phyloP scores from a whole-genome alignment of 2,888 invertebrate species.

The Lampropteryx suffumata region DNA sequence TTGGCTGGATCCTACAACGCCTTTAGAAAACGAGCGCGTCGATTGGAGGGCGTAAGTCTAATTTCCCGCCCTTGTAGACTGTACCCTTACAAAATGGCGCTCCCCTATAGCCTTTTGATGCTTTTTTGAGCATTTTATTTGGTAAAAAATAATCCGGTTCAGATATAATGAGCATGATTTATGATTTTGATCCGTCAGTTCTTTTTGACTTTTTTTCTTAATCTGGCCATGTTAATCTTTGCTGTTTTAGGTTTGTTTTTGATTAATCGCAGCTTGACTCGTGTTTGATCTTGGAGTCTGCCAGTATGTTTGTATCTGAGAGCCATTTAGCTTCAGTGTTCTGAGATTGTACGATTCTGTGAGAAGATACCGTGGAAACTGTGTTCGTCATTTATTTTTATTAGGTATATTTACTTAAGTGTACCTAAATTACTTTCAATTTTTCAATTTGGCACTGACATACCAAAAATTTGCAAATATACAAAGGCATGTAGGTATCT shows the following conservation, averaged over 20 bases:
- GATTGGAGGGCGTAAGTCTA: conserved; percentile 61
- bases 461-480: too few relatives aligned
- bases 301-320: conserved; percentile 14
- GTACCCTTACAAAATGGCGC: conserved; percentile 79
- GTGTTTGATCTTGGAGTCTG: conserved; percentile 47
- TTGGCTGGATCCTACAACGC: conserved; percentile 68
- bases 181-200: conserved; percentile 76
- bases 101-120: conserved; percentile 79
- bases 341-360: conserved; percentile 25
- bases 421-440: too few relatives aligned
- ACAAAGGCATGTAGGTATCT: too few relatives aligned
- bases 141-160: conserved; percentile 82
- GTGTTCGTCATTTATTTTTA: conserved; percentile 5
- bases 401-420: too few relatives aligned
- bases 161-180: conserved; percentile 83
- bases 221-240: conserved; percentile 77
- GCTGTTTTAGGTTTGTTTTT: conserved; percentile 69
- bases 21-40: conserved; percentile 50
- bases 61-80: conserved; percentile 73
- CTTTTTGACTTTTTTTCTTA: conserved; percentile 64
- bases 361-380: conserved; percentile 12
- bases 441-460: too few relatives aligned
- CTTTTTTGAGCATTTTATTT: conserved; percentile 80
- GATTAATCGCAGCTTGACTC: conserved; percentile 63
- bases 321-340: conserved; percentile 30